Percentiles rank a stretch among this genome's conserved stretches.
These are phyloP conservation scores for Eubucco bourcierii DNA, from an alignment of 2,113 vertebrate genomes.

Conservation along the genomic window DNA sequence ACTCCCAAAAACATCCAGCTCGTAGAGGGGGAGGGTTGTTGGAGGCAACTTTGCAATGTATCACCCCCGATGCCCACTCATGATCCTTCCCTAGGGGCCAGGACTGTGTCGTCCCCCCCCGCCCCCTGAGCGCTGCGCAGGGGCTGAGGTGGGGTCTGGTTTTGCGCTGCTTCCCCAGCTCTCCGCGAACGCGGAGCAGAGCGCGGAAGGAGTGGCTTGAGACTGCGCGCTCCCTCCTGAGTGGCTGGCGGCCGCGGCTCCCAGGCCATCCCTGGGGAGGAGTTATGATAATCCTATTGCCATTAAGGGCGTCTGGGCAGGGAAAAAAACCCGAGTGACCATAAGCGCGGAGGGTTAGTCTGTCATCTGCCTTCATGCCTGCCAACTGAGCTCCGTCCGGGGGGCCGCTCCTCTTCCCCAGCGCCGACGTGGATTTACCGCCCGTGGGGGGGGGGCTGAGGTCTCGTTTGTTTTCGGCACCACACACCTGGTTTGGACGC, in stretches of 20 bases:
- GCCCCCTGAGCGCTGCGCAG: background rate
- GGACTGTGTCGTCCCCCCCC: background rate
- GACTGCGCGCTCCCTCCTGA: slow-evolving; percentile 38
- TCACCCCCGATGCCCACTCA: background rate
- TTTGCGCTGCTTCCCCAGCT: background rate
- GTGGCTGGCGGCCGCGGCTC: slow-evolving; percentile 64
- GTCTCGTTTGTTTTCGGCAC: background rate
- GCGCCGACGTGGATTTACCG: slow-evolving; percentile 76
- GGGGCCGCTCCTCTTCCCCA: slow-evolving; percentile 57
- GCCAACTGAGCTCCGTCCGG: slow-evolving; percentile 54
- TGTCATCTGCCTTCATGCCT: slow-evolving; percentile 46
- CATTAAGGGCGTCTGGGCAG: slow-evolving; percentile 78
- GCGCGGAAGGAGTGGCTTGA: slow-evolving; percentile 38
- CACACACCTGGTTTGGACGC: slow-evolving; percentile 68
- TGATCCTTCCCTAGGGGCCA: background rate
- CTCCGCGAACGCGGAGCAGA: slow-evolving; percentile 9
- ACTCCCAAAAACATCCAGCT: background rate
- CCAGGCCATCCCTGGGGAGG: slow-evolving; percentile 77
- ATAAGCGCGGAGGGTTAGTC: slow-evolving; percentile 19
- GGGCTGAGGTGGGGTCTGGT: rapidly evolving
- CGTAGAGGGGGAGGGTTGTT: background rate
- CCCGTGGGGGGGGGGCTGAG: slow-evolving; percentile 53
- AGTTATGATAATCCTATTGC: slow-evolving; percentile 77
- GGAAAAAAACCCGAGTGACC: slow-evolving; percentile 62
- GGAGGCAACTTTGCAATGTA: background rate